Evolutionary conservation across 2,888 invertebrate species (phyloP), one percentile per base, ranked within the genome.

Genomic region (Theodoxus fluviatilis): DNA sequence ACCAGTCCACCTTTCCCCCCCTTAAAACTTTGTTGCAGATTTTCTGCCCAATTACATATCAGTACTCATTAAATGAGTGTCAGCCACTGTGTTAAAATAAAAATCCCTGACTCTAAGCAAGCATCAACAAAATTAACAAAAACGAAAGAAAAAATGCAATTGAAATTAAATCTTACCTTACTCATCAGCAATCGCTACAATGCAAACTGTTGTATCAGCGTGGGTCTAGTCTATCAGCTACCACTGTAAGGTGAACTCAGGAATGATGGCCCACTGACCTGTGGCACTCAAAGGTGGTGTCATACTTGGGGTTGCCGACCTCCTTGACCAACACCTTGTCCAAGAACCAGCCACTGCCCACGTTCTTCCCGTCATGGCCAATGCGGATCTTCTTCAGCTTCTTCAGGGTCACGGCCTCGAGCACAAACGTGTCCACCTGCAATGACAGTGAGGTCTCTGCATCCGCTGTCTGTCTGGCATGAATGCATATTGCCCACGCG

Each of bases 391-490:
- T 87, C 37, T 78, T 79, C 70, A 87, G 69, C 70, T 83, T 83
- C 73, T 81, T 80, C 72, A 87, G 75, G 33, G 80, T 81, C 22
- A 87, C 86, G 18, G 87, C 87, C 74, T 87, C 87, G n/a, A 87
- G 69, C 31, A 76, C 75, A 79, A 87, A 87, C 64, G 83, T 82
- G 77, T 87, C 87, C 75, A 83, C 77, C 87, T 87, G 75, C 25
- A 75, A 70, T 59, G 69, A 57, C 15, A 37, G 9, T 33, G 15
- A 25, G 49, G 33, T 40, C 43, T 12, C 43, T 43, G 43, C 7
- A 43, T 15, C 7, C 15, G 9, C 43, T 15, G 9, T 43, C 9
- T 43, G 43, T 12, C 43, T 47, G n/a, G 9, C 43, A 12, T 12
- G 12, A 43, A 15, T 12, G 9, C 9, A 43, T 43, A 43, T 12